Evolutionary conservation across 2,797 vertebrate species (phyloP).

Genomic region (Phyllotis vaccarum): DNA sequence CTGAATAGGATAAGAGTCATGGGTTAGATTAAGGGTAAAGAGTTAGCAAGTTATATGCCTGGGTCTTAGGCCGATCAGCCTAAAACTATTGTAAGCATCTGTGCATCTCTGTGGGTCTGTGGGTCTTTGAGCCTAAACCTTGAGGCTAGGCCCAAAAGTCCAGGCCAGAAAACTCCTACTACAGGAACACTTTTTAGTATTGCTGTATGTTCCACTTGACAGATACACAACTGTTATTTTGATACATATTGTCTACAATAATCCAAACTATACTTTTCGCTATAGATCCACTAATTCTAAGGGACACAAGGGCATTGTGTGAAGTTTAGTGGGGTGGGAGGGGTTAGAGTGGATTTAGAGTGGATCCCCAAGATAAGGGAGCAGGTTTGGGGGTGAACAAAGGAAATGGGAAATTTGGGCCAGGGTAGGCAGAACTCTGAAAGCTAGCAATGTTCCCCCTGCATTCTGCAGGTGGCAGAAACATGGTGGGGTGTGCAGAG

Average conservation of each 20-base stretch:
- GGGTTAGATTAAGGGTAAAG: too few relatives aligned
- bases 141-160: too few relatives aligned
- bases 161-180: too few relatives aligned
- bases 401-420: not conserved
- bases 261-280: conserved; percentile 18
- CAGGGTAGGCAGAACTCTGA: not conserved
- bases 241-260: not conserved
- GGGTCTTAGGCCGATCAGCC: too few relatives aligned
- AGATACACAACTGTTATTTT: not conserved
- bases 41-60: too few relatives aligned
- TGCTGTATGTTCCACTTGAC: conserved; percentile 35
- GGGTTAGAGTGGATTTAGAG: not conserved
- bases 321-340: not conserved
- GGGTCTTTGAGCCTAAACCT: too few relatives aligned
- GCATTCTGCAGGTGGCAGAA: not conserved
- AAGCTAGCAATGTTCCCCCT: not conserved
- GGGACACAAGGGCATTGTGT: not conserved
- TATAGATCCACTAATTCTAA: not conserved
- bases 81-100: too few relatives aligned
- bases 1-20: too few relatives aligned
- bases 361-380: not conserved
- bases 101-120: too few relatives aligned
- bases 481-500: not conserved
- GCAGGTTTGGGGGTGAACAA: not conserved
- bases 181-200: not conserved